Evolutionary conservation across 2,797 vertebrate species (phyloP), one percentile per base, ranked within the genome.

Genomic region (Hephaestus fuliginosus): DNA sequence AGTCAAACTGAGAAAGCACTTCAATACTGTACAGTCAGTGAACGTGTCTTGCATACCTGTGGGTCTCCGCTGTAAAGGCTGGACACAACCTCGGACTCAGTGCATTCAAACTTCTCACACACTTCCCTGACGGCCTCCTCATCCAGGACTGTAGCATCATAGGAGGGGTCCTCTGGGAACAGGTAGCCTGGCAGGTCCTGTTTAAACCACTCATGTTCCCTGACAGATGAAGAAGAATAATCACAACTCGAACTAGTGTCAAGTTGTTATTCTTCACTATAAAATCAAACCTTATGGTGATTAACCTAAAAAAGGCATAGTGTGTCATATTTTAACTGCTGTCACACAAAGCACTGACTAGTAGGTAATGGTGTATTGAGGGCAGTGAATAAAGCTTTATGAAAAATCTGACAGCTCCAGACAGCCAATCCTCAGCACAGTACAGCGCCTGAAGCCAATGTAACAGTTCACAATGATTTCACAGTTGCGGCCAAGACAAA

Each of bases 171-270:
- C 93, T 99, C 98, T 0, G 98, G 98, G 92, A 99, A 99, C 80
- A 99, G 94, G 94, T 99, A 99, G 74, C 93, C 96, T 52, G 98
- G 97, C 74, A 99, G 95, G 91, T 99, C 98, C 93, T 97, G 97
- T 82, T 98, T 99, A 90, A 99, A 99, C 98, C 98, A 99, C 87
- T 99, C 98, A 0, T 99, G 96, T 30, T 99, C 98, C 89, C 95
- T 96, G 83, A 60, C 0, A 69, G 39, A 58, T 4, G 28, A 81
- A 25, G 30, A 33, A 75, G 30, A 22, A 28, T 18, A n/a, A 48
- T 7, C 2, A 60, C 28, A 51, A 63, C 0, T 22, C 30, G 74
- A 30, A 22, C 49, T 65, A 28, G 9, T 46, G 43, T 43, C 22
- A 44, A 25, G 28, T 46, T 22, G 9, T 20, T 3, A 36, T 10